Percentiles rank a stretch among this genome's conserved stretches.
Evolutionary conservation across 2,797 vertebrate genomes (phyloP).

Genomic region (Myripristis murdjan): DNA sequence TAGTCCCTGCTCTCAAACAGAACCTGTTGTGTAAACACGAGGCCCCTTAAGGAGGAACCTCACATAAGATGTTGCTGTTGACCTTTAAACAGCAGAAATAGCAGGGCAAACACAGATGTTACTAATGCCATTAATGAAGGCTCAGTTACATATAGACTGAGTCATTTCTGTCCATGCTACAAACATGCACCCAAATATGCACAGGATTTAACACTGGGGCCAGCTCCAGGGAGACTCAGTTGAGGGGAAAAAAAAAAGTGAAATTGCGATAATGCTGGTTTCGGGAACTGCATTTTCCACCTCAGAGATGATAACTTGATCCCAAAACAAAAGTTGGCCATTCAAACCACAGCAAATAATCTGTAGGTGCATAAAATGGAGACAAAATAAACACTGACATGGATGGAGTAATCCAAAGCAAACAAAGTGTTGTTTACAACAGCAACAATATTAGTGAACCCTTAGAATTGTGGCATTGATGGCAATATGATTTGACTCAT

Average conservation of each 20-base stretch:
- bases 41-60: background rate
- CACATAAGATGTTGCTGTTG: background rate
- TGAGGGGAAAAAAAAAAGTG: no score
- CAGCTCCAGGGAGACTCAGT: no score
- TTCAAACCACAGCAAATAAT: slow-evolving; percentile 55
- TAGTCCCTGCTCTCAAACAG: background rate
- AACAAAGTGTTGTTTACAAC: slow-evolving; percentile 67
- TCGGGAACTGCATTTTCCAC: background rate
- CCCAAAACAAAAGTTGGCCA: slow-evolving; percentile 8
- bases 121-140: no score
- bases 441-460: slow-evolving; percentile 67
- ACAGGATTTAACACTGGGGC: no score
- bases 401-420: slow-evolving; percentile 41
- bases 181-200: no score
- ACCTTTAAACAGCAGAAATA: no score
- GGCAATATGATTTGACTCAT: slow-evolving; percentile 63
- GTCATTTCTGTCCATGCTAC: background rate
- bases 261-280: background rate
- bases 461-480: slow-evolving; percentile 53
- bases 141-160: background rate
- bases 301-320: slow-evolving; percentile 13
- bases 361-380: slow-evolving; percentile 24
- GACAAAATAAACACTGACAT: slow-evolving; percentile 59
- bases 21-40: no score
- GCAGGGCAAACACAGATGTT: no score